Conservation (phyloP, 2,888 invertebrate species). For the Siphonodentalium dalli region DNA sequence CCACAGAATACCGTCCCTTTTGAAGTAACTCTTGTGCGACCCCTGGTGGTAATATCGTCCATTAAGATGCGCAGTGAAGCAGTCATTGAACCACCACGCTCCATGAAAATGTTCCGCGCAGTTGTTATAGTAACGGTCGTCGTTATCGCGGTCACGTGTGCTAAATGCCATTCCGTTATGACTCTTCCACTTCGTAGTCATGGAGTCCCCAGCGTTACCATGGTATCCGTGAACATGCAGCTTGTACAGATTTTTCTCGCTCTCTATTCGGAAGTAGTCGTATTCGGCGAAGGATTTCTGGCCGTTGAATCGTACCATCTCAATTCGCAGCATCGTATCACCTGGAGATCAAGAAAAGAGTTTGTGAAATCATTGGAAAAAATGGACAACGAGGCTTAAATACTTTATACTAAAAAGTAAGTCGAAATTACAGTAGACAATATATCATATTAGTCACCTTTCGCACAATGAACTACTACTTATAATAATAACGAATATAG, state of each 20-base stretch:
- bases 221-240: slow-evolving; percentile 77
- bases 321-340: slow-evolving; percentile 82
- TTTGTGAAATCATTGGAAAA: not conserved
- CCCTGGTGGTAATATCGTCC: slow-evolving; percentile 60
- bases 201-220: slow-evolving; percentile 89
- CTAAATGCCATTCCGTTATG: slow-evolving; percentile 93
- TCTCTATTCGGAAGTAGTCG: slow-evolving; percentile 76
- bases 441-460: too few relatives aligned
- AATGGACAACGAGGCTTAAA: not conserved
- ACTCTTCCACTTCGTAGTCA: slow-evolving; percentile 72
- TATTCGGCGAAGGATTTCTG: slow-evolving; percentile 83
- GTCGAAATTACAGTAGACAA: too few relatives aligned
- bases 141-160: slow-evolving; percentile 86
- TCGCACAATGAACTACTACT: too few relatives aligned
- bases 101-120: slow-evolving; percentile 60
- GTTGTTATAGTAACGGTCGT: slow-evolving; percentile 69
- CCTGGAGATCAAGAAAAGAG: slow-evolving; percentile 62
- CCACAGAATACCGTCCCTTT: slow-evolving; percentile 62
- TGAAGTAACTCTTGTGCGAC: slow-evolving; percentile 58
- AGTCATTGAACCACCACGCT: slow-evolving; percentile 64
- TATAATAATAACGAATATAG: too few relatives aligned
- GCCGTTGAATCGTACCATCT: slow-evolving; percentile 86
- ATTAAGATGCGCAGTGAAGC: slow-evolving; percentile 62
- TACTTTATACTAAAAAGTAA: not conserved
- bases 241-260: slow-evolving; percentile 76